Evolutionary conservation across 2,113 vertebrate species (phyloP).

Genomic region (Laticauda colubrina): DNA sequence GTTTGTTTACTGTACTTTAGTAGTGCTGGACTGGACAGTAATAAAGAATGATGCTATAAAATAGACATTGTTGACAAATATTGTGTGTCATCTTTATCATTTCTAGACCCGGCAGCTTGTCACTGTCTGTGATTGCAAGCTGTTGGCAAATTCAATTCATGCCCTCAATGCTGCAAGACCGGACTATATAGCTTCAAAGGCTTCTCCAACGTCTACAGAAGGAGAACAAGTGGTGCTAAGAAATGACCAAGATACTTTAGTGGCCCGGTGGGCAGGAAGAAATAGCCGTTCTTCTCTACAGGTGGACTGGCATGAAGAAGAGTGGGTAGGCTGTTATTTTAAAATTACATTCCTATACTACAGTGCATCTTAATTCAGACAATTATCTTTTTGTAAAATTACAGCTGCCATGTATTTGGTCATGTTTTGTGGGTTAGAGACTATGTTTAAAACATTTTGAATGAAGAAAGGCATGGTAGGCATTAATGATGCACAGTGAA

Average conservation of each 20-base stretch:
- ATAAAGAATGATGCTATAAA: not conserved
- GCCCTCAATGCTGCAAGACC: constrained; percentile 91
- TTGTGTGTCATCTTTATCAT: not conserved
- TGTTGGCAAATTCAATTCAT: constrained; percentile 91
- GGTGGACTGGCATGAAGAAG: constrained; percentile 92
- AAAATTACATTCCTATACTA: not conserved
- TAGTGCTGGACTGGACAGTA: not conserved
- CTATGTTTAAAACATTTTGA: not conserved
- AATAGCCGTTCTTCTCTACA: constrained; percentile 89
- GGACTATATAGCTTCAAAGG: constrained; percentile 94
- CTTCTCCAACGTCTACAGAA: constrained; percentile 86
- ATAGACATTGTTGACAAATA: not conserved
- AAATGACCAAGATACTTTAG: constrained; percentile 94
- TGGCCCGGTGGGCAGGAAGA: constrained; percentile 89
- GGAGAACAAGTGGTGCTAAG: constrained; percentile 93
- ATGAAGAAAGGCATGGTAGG: not conserved
- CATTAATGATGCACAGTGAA: not conserved
- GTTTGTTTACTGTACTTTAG: not conserved
- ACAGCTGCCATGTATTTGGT: not conserved
- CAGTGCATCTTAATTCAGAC: not conserved
- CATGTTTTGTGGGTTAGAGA: not conserved
- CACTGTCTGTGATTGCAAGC: constrained; percentile 92
- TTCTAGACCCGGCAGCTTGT: constrained; percentile 91
- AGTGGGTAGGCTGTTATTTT: constrained; percentile 83
- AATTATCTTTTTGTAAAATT: not conserved